These are phyloP conservation scores for Bombus waltoni DNA, from an alignment of 1,140 invertebrate species.

Conservation along the genomic window DNA sequence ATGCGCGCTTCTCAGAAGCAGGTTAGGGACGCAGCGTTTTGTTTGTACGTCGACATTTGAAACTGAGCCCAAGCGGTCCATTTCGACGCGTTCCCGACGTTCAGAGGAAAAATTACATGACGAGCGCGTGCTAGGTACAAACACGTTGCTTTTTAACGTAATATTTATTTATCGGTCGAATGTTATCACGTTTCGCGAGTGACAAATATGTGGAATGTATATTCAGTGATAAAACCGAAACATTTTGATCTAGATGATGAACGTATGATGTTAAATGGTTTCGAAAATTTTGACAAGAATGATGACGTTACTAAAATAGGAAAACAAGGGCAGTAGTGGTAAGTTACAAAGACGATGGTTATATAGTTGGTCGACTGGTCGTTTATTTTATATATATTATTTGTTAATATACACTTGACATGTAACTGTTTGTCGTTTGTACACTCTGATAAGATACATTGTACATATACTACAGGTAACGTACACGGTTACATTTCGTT, in stretches of 20 bases:
- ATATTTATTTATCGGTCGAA: not conserved
- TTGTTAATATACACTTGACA: constrained; percentile 58
- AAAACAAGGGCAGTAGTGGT: not conserved
- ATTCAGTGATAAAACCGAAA: not conserved
- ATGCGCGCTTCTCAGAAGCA: constrained; percentile 27
- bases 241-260: too few species aligned
- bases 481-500: constrained; percentile 13
- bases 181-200: not conserved
- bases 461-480: constrained; percentile 50
- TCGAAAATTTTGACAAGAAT: not conserved
- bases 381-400: constrained; percentile 55
- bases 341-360: not conserved
- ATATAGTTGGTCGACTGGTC: constrained; percentile 42
- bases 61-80: constrained; percentile 58
- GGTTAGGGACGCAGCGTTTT: constrained; percentile 74
- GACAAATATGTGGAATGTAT: not conserved
- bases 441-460: constrained; percentile 50
- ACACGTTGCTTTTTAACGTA: too few species aligned
- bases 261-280: not conserved
- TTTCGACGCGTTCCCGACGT: constrained; percentile 33
- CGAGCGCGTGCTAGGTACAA: constrained; percentile 5
- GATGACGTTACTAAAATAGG: not conserved
- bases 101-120: not conserved
- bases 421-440: constrained; percentile 57
- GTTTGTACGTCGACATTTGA: constrained; percentile 72